Evolutionary conservation across 2,797 vertebrate genomes (phyloP).

Genomic region (Anniella stebbinsi): DNA sequence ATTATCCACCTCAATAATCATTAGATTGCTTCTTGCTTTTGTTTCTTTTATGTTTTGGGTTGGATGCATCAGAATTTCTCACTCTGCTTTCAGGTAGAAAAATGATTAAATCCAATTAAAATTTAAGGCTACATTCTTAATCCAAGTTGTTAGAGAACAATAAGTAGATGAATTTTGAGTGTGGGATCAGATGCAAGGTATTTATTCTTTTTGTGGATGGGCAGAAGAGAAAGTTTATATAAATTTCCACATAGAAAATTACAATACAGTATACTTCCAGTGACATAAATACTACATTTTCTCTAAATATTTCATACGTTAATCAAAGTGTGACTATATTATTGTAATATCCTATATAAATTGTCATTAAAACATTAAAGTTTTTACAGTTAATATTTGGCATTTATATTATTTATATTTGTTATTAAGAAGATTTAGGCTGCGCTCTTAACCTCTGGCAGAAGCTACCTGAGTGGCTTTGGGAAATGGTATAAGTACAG

Average conservation of each 20-base stretch:
- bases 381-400: not conserved
- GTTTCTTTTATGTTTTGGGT: slow-evolving; percentile 27
- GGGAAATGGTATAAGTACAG: not conserved
- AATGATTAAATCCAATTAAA: not conserved
- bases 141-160: not conserved
- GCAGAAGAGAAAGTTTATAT: not conserved
- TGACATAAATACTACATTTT: not conserved
- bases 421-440: not conserved
- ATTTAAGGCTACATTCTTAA: not conserved
- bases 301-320: not conserved
- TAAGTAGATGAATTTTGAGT: not conserved
- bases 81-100: not conserved
- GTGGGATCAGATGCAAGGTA: not conserved
- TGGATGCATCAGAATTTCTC: not conserved
- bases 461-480: not conserved
- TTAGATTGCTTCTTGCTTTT: slow-evolving; percentile 22
- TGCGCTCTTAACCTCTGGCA: not conserved
- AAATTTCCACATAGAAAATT: not conserved
- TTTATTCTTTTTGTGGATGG: not conserved
- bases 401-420: not conserved
- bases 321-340: not conserved
- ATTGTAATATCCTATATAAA: not conserved
- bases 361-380: not conserved
- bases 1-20: not conserved
- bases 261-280: not conserved